Base-by-base conservation (phyloP, 2,113 vertebrate genomes). In the Fukomys damarensis region DNA sequence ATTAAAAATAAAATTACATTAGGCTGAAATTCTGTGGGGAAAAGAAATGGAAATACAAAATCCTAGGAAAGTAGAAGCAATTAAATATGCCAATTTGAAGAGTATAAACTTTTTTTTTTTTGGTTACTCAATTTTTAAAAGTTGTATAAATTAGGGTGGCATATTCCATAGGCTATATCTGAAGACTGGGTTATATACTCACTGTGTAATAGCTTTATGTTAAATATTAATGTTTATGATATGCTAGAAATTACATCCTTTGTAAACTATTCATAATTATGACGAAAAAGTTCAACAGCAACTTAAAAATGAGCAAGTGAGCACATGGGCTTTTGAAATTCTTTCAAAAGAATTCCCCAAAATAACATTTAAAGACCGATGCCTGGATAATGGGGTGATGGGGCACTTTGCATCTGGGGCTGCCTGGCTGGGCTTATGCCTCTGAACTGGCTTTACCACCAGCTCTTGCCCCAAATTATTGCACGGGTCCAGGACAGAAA, bases 271-370 rank as follows among this genome's bases (percentile, higher is more conserved):
- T 79, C 87, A 65, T 32, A 93, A 90, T 83, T 52, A 83, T 32
- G 56, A 80, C 91, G 74, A 79, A 77, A 96, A 92, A 61, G 28
- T 88, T 74, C 58, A 94, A 24, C 26, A 56, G n/a, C 52, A 74
- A 59, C 35, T 74, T 77, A 76, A 95, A 94, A 76, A 80, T 43
- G 82, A 89, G 26, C 28, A n/a, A 59, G 81, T 46, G 79, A 83
- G 17, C 59, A 59, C 11, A 2, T 5, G 49, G 43, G 56, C n/a
- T 88, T 81, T 61, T 66, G 49, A 84, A 54, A 80, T 76, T 89
- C 19, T 86, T 86, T 85, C 38, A 66, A 38, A 19, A 84, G 49
- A 49, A 89, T 35, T 65, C 79, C 79, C 3, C 0, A 66, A 56
- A 16, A 41, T 86, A 49, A 52, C 3, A 5, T 30, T 49, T 52